Base-by-base conservation (phyloP, 2,797 vertebrate genomes). In the Lutjanus campechanus region DNA sequence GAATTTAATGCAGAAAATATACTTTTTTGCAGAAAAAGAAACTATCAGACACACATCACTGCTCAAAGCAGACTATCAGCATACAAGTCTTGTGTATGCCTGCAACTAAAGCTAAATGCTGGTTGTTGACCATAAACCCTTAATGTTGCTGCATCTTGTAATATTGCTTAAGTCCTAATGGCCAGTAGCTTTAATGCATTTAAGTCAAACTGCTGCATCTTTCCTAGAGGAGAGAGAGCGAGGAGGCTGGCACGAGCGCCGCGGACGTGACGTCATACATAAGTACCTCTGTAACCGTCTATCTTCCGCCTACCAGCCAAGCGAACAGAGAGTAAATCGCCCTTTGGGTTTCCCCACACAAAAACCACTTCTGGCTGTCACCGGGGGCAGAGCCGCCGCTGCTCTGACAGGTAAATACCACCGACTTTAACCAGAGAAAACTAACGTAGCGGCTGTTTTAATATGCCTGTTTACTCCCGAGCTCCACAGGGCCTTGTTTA, bases 401-500 rank as follows among this genome's bases (percentile, higher is more conserved):
- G 67, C 70, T 71, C 63, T 20, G 9, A 76, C 62, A 93, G 95
- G 96, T 96, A 91, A 96, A 82, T 10, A 44, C 46, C 43, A 5
- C 70, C 19, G 58, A 25, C 8, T 61, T 63, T 3, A 43, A 11
- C 8, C 36, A 6, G 19, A 2, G 13, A 13, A 11, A 43, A 69
- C 41, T 1, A 56, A 19, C 10, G 25, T 62, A 13, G 19, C 8
- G 29, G 54, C 44, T 25, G 65, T 46, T 49, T 54, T 47, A 72
- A 81, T 81, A 20, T 61, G 46, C 44, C 1, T 36, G 76, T 85
- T 86, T 64, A 69, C 64, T 81, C 19, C 54, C 9, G 72, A 68
- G 82, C 74, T 63, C 73, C 73, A 55, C 69, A 76, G 69, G 96
- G 96, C 97, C 96, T 96, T 96, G 96, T 96, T 96, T 96, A 97